Conservation (phyloP, 1,140 invertebrate species). For the Pemphigus obesinymphae region DNA sequence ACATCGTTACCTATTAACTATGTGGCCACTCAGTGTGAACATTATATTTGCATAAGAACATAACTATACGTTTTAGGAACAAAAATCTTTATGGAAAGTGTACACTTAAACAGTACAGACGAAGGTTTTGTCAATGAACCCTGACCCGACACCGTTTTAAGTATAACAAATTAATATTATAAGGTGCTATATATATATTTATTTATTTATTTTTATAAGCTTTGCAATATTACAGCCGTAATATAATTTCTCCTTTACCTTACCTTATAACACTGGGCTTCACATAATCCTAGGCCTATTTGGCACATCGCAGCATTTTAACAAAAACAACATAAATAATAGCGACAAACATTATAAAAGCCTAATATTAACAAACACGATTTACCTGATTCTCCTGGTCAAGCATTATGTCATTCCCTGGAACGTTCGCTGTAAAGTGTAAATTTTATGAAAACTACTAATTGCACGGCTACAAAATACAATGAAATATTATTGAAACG, state of each 20-base stretch:
- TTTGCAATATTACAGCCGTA: slow-evolving; percentile 40
- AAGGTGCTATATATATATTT: background rate
- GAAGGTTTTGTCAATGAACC: background rate
- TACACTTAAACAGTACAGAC: background rate
- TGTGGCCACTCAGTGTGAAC: background rate
- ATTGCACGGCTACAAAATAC: background rate
- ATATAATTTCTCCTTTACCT: slow-evolving; percentile 19
- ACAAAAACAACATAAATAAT: slow-evolving; percentile 39
- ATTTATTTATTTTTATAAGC: background rate
- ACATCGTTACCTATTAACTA: background rate
- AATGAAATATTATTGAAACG: too few species aligned
- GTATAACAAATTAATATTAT: background rate
- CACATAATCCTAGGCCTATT: slow-evolving; percentile 30
- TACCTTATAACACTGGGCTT: slow-evolving; percentile 9
- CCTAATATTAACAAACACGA: background rate
- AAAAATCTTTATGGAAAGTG: background rate
- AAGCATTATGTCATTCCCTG: slow-evolving; percentile 16
- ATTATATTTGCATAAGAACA: background rate
- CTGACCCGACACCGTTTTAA: background rate
- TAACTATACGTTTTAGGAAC: background rate
- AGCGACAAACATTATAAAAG: background rate
- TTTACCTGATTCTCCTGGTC: slow-evolving; percentile 36
- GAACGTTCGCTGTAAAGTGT: background rate
- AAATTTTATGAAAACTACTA: background rate
- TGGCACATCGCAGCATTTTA: slow-evolving; percentile 19